Base-by-base conservation (phyloP, 2,797 vertebrate genomes). In the Furcifer pardalis region DNA sequence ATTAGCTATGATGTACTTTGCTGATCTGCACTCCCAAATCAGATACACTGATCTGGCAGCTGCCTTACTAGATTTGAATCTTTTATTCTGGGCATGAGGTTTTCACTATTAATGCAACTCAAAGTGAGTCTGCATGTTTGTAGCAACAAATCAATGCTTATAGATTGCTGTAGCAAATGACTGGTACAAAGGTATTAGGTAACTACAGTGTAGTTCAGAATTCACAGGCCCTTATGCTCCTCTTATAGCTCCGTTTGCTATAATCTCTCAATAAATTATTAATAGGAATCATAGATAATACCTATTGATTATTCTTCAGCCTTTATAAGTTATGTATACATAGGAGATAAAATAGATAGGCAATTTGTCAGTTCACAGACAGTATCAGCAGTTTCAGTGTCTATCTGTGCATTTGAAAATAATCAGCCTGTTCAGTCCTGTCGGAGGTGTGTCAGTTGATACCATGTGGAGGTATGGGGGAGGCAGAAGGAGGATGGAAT, bases 261-360 rank as follows among this genome's bases (percentile, higher is more conserved):
- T 73, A 19, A 52, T 59, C 60, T 37, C 75, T 30, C 59, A 52
- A 66, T 42, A 52, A 66, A 74, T 40, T 74, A 52, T 56, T 77
- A 74, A 80, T 80, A 60, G 32, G 13, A 49, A 21, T 68, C 44
- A 65, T 80, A 80, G 40, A 75, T 80, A 66, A 59, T 52, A 7
- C 32, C 62, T 56, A 80, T 80, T 85, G 84, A 85, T 75, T 83
- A 65, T 60, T 65, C 30, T 75, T 68, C 65, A 80, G 32, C 46
- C 60, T 80, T 80, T 74, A 27, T 85, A 80, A 85, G 35, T 80
- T 44, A 85, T 80, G 46, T 56, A 79, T 59, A 62, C 80, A 80
- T 40, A 59, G 21, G 35, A 75, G 81, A 85, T n/a, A 46, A 85
- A 85, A 85, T 56, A 5, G 59, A 65, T 63, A 74, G 35, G 71